These are phyloP conservation scores for Misgurnus mizolepis DNA, from an alignment of 2,113 vertebrate species.

Conservation along the genomic window DNA sequence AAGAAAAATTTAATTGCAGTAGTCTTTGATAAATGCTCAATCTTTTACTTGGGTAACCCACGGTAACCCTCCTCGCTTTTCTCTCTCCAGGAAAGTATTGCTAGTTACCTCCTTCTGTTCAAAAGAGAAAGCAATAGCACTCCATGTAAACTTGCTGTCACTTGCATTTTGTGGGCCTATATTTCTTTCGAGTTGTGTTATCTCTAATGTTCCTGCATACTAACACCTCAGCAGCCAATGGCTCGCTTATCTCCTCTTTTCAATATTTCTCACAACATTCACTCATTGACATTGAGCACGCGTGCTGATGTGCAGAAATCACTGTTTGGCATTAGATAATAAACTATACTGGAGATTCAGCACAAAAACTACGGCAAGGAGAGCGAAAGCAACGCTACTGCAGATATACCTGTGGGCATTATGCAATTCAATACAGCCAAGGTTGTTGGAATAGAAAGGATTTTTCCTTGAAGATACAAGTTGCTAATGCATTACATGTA, in stretches of 20 bases:
- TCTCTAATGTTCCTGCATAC: constrained; percentile 30
- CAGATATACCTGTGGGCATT: not conserved
- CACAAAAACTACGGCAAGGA: constrained; percentile 1
- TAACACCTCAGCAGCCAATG: not conserved
- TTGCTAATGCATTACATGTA: too few species aligned
- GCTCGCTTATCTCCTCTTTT: constrained; percentile 30
- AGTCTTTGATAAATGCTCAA: constrained; percentile 18
- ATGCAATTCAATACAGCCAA: not conserved
- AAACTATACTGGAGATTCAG: constrained; percentile 25
- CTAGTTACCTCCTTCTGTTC: constrained; percentile 12
- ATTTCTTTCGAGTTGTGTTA: constrained; percentile 9
- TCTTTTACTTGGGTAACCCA: constrained; percentile 1
- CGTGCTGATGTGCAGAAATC: constrained; percentile 8
- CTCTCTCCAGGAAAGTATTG: not conserved
- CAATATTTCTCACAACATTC: constrained; percentile 21
- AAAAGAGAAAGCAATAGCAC: not conserved
- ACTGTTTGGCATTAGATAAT: constrained; percentile 21
- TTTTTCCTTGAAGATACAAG: not conserved
- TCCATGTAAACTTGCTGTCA: not conserved
- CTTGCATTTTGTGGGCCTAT: constrained; percentile 22
- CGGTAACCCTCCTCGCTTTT: constrained; percentile 1
- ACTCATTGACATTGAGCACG: constrained; percentile 28
- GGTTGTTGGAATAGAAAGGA: not conserved
- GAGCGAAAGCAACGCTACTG: not conserved
- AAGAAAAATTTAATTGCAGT: not conserved